phyloP scores from a whole-genome alignment of 2,113 vertebrate genomes.

The Sialia sialis region DNA sequence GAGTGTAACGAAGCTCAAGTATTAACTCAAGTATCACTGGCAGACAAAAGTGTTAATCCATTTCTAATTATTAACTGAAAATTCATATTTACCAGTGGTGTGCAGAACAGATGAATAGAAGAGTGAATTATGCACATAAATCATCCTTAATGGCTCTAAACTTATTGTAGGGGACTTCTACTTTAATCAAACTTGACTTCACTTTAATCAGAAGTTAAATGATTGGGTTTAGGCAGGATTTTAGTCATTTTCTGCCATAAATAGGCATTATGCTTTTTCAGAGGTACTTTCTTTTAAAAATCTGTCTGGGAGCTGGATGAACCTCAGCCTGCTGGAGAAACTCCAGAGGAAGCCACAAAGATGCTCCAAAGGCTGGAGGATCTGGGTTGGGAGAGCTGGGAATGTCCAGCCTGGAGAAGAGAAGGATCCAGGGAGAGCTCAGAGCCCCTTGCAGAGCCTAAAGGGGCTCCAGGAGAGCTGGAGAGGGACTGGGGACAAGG shows the following conservation, averaged over 20 bases:
- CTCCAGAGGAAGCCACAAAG: background rate
- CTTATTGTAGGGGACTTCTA: background rate
- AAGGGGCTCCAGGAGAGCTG: background rate
- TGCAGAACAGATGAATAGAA: background rate
- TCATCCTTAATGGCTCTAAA: background rate
- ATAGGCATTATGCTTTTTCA: background rate
- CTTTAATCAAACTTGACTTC: background rate
- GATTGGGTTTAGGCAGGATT: background rate
- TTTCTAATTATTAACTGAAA: background rate
- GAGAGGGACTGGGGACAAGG: background rate
- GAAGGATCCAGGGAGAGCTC: background rate
- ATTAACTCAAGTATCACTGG: background rate
- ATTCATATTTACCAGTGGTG: background rate
- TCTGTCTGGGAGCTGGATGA: background rate
- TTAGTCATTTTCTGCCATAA: background rate
- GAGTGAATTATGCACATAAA: background rate
- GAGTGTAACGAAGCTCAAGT: background rate
- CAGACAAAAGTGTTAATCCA: background rate
- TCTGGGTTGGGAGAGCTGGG: background rate
- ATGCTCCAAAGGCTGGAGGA: background rate
- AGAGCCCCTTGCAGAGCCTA: background rate
- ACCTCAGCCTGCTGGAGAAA: background rate
- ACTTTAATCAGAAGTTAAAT: background rate
- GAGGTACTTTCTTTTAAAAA: background rate
- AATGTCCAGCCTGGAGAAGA: fast-evolving